Percentiles rank a stretch among this genome's conserved stretches.
Conservation (phyloP, 2,113 vertebrate species). For the Cardinalis cardinalis region DNA sequence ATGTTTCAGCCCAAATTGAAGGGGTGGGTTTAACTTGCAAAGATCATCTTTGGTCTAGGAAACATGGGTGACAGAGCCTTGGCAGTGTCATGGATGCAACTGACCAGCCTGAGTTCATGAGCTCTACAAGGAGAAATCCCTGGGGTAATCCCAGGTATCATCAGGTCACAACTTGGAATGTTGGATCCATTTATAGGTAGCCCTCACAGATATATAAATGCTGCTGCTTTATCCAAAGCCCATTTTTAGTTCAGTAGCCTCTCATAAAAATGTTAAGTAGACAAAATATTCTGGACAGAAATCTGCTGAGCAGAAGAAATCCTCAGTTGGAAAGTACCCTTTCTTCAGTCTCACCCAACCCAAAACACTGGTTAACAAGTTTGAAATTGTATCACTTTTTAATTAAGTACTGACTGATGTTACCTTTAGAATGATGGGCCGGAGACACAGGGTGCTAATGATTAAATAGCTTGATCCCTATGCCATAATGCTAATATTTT, state of each 20-base stretch:
- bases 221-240: background rate
- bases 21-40: background rate
- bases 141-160: background rate
- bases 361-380: slow-evolving; percentile 58
- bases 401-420: slow-evolving; percentile 46
- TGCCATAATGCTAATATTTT: background rate
- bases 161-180: background rate
- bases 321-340: slow-evolving; percentile 53
- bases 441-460: background rate
- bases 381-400: slow-evolving; percentile 48
- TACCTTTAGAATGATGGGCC: slow-evolving; percentile 8
- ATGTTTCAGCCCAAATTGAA: background rate
- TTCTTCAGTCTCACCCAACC: slow-evolving; percentile 46
- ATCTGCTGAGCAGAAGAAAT: slow-evolving; percentile 54
- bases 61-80: background rate
- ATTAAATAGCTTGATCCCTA: slow-evolving; percentile 30
- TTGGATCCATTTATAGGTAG: background rate
- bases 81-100: background rate
- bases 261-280: slow-evolving; percentile 6
- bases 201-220: background rate
- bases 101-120: background rate
- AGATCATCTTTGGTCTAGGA: background rate
- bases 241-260: background rate
- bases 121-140: background rate
- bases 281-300: slow-evolving; percentile 50